These are phyloP conservation scores for Aleiodes leptofemur DNA, from an alignment of 2,888 invertebrate species.

Conservation along the genomic window DNA sequence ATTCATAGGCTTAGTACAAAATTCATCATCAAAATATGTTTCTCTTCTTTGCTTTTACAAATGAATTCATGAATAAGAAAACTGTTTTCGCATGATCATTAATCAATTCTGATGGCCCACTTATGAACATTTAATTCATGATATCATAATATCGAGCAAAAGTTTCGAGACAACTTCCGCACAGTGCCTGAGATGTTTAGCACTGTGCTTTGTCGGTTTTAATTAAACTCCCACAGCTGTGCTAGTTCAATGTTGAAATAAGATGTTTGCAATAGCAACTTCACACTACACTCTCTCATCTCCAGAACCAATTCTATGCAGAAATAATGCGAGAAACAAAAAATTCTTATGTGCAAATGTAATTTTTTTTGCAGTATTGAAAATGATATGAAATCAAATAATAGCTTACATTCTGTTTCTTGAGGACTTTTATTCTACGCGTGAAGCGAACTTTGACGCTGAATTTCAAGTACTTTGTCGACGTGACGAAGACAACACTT, in stretches of 20 bases:
- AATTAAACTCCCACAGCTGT: slow-evolving; percentile 56
- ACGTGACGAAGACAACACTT: slow-evolving; percentile 59
- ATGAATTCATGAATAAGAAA: background rate
- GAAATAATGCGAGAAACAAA: background rate
- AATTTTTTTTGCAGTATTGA: too few species aligned
- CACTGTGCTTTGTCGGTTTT: slow-evolving; percentile 51
- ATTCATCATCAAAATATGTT: background rate
- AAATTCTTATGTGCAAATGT: too few species aligned
- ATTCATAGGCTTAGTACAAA: too few species aligned
- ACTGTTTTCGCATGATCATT: background rate
- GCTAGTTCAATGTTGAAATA: slow-evolving; percentile 47
- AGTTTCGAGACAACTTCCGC: slow-evolving; percentile 46
- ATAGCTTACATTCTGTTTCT: too few species aligned
- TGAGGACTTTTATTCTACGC: background rate
- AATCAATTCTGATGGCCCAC: slow-evolving; percentile 22
- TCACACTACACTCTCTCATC: background rate
- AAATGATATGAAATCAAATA: too few species aligned
- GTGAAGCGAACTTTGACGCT: background rate
- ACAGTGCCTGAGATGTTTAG: slow-evolving; percentile 30
- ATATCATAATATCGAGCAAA: slow-evolving; percentile 49
- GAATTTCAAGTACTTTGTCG: slow-evolving; percentile 54
- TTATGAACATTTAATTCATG: slow-evolving; percentile 52
- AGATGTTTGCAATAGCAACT: slow-evolving; percentile 40
- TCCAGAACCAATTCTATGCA: slow-evolving; percentile 2
- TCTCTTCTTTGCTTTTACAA: background rate